phyloP scores from a whole-genome alignment of 2,113 vertebrate genomes.

The Lampris megalopsis region DNA sequence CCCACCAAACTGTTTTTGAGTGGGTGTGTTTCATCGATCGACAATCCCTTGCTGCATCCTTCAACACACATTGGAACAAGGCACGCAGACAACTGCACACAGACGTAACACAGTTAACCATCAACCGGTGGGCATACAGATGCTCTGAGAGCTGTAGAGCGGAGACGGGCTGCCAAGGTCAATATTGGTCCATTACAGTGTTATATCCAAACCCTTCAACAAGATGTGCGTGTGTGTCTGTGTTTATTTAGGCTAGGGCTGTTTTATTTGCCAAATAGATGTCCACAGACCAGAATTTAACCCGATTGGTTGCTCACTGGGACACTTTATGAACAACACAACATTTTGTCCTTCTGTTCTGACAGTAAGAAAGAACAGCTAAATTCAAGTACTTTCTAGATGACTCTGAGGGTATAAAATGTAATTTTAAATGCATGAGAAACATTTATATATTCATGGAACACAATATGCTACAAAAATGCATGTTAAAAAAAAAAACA shows the following conservation, averaged over 20 bases:
- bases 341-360: background rate
- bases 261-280: background rate
- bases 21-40: too few relatives aligned
- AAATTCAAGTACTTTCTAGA: conserved; percentile 2
- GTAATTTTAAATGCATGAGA: conserved; percentile 33
- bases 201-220: conserved; percentile 54
- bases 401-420: background rate
- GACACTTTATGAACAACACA: too few relatives aligned
- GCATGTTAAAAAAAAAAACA: background rate
- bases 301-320: too few relatives aligned
- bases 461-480: conserved; percentile 34
- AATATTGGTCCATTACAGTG: conserved; percentile 74
- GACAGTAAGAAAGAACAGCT: too few relatives aligned
- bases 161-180: conserved; percentile 55
- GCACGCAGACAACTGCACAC: conserved; percentile 1
- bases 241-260: conserved; percentile 4
- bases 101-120: conserved; percentile 56
- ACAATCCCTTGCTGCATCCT: background rate
- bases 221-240: conserved; percentile 5
- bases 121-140: conserved; percentile 40
- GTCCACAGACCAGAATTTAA: too few relatives aligned
- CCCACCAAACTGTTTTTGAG: too few relatives aligned
- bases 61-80: background rate
- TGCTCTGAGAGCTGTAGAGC: conserved; percentile 25
- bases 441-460: conserved; percentile 54